Conservation (phyloP, 1,140 invertebrate species). For the Aphidius ervi region DNA sequence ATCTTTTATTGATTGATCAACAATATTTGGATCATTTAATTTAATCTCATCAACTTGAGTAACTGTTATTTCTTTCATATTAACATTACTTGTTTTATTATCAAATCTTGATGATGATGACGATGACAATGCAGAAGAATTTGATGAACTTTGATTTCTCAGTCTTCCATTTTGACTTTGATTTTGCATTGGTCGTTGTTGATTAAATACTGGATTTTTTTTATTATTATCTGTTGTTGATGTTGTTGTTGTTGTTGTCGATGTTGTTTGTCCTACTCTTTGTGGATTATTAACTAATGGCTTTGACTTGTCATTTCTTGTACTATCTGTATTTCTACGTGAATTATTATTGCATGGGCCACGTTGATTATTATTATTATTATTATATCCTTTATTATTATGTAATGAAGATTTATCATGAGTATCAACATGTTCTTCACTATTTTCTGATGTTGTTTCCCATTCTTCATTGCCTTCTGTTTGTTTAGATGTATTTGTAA, state of each 20-base stretch:
- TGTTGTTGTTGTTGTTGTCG: conserved; percentile 33
- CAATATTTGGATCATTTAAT: conserved; percentile 55
- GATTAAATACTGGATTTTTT: conserved; percentile 30
- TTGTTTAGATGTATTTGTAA: conserved; percentile 35
- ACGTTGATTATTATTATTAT: conserved; percentile 25
- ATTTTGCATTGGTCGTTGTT: conserved; percentile 37
- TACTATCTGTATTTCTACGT: conserved; percentile 36
- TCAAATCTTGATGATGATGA: conserved; percentile 28
- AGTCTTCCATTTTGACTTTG: conserved; percentile 44
- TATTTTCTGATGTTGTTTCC: conserved; percentile 68
- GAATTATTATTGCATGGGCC: conserved; percentile 28
- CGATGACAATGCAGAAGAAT: conserved; percentile 35
- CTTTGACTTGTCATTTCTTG: conserved; percentile 34
- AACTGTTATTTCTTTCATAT: conserved; percentile 50
- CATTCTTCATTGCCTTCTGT: conserved; percentile 60
- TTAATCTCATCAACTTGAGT: conserved; percentile 61
- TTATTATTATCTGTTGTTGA: conserved; percentile 46
- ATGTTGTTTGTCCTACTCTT: no score
- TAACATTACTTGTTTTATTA: conserved; percentile 8
- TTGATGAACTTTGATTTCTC: no score
- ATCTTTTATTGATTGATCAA: conserved; percentile 58
- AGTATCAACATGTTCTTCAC: conserved; percentile 55
- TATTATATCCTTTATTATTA: conserved; percentile 40
- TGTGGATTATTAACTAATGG: conserved; percentile 26
- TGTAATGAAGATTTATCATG: conserved; percentile 26